phyloP scores from a whole-genome alignment of 2,797 vertebrate species.

The Rachycentron canadum region DNA sequence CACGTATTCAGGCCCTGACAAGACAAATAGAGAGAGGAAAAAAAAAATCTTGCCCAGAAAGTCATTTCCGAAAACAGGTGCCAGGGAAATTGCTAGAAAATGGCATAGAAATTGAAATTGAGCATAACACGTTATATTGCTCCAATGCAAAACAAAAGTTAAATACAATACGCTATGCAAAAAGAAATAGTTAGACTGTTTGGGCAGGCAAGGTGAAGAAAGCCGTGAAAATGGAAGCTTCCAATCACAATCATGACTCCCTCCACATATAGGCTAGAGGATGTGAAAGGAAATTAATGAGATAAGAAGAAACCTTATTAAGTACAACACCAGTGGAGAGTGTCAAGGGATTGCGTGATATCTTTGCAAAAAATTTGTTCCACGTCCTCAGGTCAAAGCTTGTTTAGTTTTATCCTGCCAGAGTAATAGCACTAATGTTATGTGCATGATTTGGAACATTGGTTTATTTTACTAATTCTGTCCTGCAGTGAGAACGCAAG shows the following conservation, averaged over 20 bases:
- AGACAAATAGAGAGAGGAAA: slow-evolving; percentile 29
- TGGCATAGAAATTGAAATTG: slow-evolving; percentile 34
- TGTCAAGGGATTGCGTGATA: slow-evolving; percentile 42
- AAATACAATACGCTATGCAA: slow-evolving; percentile 5
- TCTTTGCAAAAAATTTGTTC: slow-evolving; percentile 49
- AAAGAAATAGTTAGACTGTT: slow-evolving; percentile 20
- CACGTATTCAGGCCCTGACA: slow-evolving; percentile 40
- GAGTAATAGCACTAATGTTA: slow-evolving; percentile 25
- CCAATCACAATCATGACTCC: slow-evolving; percentile 23
- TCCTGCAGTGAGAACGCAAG: slow-evolving; percentile 28
- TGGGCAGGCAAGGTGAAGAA: slow-evolving; percentile 12
- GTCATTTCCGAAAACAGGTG: slow-evolving; percentile 47
- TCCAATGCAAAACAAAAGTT: neutral
- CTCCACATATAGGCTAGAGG: slow-evolving; percentile 27
- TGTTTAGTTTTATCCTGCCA: slow-evolving; percentile 43
- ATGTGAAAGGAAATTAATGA: slow-evolving; percentile 55
- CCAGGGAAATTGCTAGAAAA: slow-evolving; percentile 43
- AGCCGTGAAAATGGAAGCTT: slow-evolving; percentile 29
- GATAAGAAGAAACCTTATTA: slow-evolving; percentile 66
- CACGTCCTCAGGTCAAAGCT: slow-evolving; percentile 40
- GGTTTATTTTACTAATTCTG: slow-evolving; percentile 42
- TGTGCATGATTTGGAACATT: slow-evolving; percentile 24
- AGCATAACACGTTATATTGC: slow-evolving; percentile 18
- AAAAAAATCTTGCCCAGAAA: slow-evolving; percentile 20
- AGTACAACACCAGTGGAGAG: slow-evolving; percentile 43